Base-by-base conservation (phyloP, 2,797 vertebrate species). In the Hydrocynus forskahlii region DNA sequence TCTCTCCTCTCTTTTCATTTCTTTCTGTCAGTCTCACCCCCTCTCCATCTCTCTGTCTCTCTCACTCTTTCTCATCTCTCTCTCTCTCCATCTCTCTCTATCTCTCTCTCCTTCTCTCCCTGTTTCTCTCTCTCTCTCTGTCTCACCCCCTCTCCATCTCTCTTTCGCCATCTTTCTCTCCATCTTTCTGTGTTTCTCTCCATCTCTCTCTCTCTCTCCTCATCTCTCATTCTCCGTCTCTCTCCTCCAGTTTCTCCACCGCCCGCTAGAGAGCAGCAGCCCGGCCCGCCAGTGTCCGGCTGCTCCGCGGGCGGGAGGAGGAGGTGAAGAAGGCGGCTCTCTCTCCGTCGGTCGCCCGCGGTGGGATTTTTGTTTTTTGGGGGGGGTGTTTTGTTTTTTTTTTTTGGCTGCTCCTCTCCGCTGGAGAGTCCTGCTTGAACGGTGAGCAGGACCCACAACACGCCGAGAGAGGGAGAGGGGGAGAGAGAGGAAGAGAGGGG, bases 361-460 rank as follows among this genome's bases (percentile, higher is more conserved):
- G 92, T 64, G 62, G 62, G 21, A 4, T 38, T 64, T 64, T 38
- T 64, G 13, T 64, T 38, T 29, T 60, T 23, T 29, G 1, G 1
- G 1, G n/a, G 23, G 43, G 43, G 10, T 54, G 52, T 54, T 54
- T 90, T 88, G 89, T 90, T 91, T 89, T 93, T 78, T 76, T n/a
- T 68, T 69, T 57, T 81, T 69, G 25, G 13, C 1, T 1, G 29
- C 62, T 17, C 35, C 35, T 3, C 29, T 94, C 91, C 84, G 87
- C 90, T 91, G 91, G 89, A 91, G 91, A 93, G 82, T 93, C 90
- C 89, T 91, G 92, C 86, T 85, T 91, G 86, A 90, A 87, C 91
- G 89, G 91, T 48, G 88, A 92, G 90, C 87, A 91, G 92, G 86
- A 92, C 87, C 25, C 84, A 86, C 86, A 90, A 87, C 92, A 92